These are phyloP conservation scores for Catocala fraxini DNA, from an alignment of 2,888 invertebrate genomes.

Conservation along the genomic window DNA sequence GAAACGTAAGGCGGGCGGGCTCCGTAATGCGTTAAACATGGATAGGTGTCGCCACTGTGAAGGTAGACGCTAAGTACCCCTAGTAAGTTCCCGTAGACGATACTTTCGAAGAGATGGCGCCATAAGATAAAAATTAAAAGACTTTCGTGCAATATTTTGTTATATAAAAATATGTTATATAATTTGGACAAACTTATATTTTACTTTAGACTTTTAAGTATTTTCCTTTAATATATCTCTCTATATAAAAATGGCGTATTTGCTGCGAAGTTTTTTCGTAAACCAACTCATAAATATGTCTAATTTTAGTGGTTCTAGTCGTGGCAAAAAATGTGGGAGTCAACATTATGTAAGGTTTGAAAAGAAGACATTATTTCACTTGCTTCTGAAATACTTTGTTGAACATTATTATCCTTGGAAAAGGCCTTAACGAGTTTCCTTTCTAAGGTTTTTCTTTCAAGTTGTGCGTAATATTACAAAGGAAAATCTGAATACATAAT, in stretches of 20 bases:
- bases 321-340: conserved; percentile 6
- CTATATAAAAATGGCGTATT: neutral
- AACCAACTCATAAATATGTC: neutral
- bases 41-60: conserved; percentile 60
- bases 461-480: conserved; percentile 46
- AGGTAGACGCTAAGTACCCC: conserved; percentile 38
- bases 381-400: conserved; percentile 36
- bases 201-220: neutral
- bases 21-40: conserved; percentile 29
- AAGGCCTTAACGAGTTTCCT: conserved; percentile 46
- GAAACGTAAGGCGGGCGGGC: conserved; percentile 31
- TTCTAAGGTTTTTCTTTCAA: conserved; percentile 36
- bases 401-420: conserved; percentile 41
- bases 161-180: too few relatives aligned
- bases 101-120: conserved; percentile 58
- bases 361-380: conserved; percentile 47
- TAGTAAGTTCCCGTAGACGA: conserved; percentile 29
- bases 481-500: conserved; percentile 43
- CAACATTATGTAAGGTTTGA: conserved; percentile 31
- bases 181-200: too few relatives aligned
- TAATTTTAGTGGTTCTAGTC: neutral
- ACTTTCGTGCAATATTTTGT: neutral
- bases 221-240: neutral
- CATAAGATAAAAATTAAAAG: conserved; percentile 8
- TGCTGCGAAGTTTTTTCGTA: neutral